Evolutionary conservation across 2,797 vertebrate genomes (phyloP), one percentile per base, ranked within the genome.

Genomic region (Esox masquinongy): DNA sequence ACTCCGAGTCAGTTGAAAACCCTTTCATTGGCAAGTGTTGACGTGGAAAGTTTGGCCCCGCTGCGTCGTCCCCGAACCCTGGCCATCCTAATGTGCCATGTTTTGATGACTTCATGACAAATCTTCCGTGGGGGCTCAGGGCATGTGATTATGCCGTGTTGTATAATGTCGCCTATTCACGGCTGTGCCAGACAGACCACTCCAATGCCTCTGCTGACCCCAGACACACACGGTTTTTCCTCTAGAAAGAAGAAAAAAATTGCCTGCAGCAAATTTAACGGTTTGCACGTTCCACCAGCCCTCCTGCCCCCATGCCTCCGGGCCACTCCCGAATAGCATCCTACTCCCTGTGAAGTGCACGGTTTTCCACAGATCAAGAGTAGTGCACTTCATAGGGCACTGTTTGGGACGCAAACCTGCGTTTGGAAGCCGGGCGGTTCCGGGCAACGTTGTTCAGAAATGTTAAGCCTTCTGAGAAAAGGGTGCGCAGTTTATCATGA

Each of bases 391-490:
- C 9, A 14, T 24, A 61, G 56, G 56, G 22, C 22, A 6, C 11
- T 5, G 24, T 61, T 61, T 61, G 8, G 22, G 11, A 61, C 11
- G 2, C 22, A 22, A 0, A 4, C 66, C 66, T 68, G 66, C 36
- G 34, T 39, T 36, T 67, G 24, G 15, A 17, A 16, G 15, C 64
- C 31, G 17, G 29, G n/a, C 36, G 34, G 66, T 39, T 39, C 64
- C 64, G 36, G 64, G 22, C 36, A 36, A 29, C 68, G 12, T 3
- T 12, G 19, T 34, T 34, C 11, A 3, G 34, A 19, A 67, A 70
- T 56, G 31, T 61, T 53, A 68, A 63, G 64, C 67, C 49, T 74
- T 73, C 70, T 72, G 74, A 49, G 67, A 68, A 68, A 63, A 59
- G 26, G 50, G 59, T n/a, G 31, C n/a, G 19, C 50, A 31, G 56